phyloP scores from a whole-genome alignment of 2,888 invertebrate genomes.

The Candidula unifasciata region DNA sequence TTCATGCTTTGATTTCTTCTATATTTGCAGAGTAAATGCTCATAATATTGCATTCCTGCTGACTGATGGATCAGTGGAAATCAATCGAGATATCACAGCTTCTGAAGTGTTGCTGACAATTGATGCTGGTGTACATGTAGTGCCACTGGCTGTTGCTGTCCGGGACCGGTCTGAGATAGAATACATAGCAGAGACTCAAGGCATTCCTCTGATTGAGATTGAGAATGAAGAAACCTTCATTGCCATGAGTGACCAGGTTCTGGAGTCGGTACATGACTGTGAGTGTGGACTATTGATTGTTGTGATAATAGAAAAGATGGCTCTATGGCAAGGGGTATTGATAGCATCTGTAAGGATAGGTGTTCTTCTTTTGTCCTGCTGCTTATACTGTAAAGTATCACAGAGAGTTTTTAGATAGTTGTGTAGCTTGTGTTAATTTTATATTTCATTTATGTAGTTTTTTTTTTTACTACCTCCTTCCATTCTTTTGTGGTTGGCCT shows the following conservation, averaged over 20 bases:
- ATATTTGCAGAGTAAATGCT: conserved; percentile 51
- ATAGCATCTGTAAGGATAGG: too few relatives aligned
- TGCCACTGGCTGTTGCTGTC: conserved; percentile 71
- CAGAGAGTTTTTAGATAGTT: too few relatives aligned
- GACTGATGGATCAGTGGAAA: conserved; percentile 71
- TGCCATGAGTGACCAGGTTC: conserved; percentile 56
- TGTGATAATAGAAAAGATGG: too few relatives aligned
- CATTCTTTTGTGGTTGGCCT: too few relatives aligned
- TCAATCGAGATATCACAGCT: conserved; percentile 65
- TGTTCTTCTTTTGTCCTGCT: too few relatives aligned
- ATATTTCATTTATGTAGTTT: too few relatives aligned
- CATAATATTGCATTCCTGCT: conserved; percentile 71
- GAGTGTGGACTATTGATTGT: conserved; percentile 15
- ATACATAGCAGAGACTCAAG: conserved; percentile 66
- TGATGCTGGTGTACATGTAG: conserved; percentile 68
- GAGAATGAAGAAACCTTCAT: conserved; percentile 57
- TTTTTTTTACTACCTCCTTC: too few relatives aligned
- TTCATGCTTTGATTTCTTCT: neutral
- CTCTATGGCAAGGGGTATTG: too few relatives aligned
- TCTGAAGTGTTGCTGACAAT: conserved; percentile 71
- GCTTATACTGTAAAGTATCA: too few relatives aligned
- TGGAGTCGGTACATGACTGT: conserved; percentile 56
- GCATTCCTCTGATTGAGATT: conserved; percentile 63
- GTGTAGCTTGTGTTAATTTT: too few relatives aligned
- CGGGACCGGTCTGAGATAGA: conserved; percentile 66